Evolutionary conservation across 2,888 invertebrate species (phyloP), one percentile per base, ranked within the genome.

Genomic region (Apamea anceps): DNA sequence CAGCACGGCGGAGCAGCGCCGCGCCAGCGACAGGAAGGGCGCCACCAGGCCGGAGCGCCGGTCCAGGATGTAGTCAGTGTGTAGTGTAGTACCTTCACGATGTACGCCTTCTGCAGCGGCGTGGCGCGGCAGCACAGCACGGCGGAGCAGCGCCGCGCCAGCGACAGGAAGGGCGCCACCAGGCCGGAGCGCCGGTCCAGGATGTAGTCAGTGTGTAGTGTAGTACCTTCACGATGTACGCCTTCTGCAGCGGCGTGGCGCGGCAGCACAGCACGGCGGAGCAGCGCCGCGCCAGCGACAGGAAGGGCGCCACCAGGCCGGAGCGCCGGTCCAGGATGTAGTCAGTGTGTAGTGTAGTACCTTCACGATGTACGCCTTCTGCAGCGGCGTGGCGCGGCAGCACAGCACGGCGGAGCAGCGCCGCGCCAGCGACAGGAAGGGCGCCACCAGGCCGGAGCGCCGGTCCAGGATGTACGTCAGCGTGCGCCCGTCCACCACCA

Each of bases 401-500:
- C 99, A 99, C 45, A 99, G 97, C 75, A 99, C 99, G 77, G 99
- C 98, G 77, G 98, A 98, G 93, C 99, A 99, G 85, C 98, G 97
- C 75, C 98, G 97, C 42, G 99, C 98, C 62, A 99, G 97, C 89
- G 98, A 98, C 80, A 99, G 97, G 96, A 99, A 99, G 13, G 98
- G 98, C 89, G 98, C 97, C 74, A 98, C 98, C 15, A 99, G 96
- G 86, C 98, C 98, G 3, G 99, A 98, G 90, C 98, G 98, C 87
- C 98, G 97, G 97, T 99, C 99, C 90, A 99, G 97, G 92, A 99
- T 99, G 95, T 98, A 99, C 45, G 99, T 98, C 80, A 99, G 97
- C 37, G 99, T 99, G 93, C 99, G 98, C 0, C 99, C 99, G 96
- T 99, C 99, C 72, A 99, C 98, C 28, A 99, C 99, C 72, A 99